Evolutionary conservation across 1,140 invertebrate species (phyloP).

Genomic region (Arion vulgaris): DNA sequence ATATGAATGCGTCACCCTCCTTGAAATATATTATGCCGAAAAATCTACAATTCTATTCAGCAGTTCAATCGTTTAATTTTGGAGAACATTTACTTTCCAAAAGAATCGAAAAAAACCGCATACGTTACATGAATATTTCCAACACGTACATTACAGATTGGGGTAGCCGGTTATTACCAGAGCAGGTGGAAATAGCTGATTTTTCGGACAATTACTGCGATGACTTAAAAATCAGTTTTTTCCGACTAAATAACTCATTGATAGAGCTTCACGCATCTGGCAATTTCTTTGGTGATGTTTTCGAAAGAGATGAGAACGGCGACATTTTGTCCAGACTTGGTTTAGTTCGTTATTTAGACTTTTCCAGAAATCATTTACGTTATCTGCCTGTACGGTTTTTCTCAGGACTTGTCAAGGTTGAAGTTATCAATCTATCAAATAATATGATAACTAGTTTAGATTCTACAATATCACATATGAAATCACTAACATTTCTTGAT

Average conservation of each 20-base stretch:
- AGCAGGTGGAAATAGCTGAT: neutral
- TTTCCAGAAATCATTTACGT: conserved; percentile 3
- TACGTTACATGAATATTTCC: neutral
- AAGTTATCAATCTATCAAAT: neutral
- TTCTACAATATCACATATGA: neutral
- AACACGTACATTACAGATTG: neutral
- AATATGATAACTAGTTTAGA: neutral
- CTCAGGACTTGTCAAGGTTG: neutral
- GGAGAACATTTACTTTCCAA: neutral
- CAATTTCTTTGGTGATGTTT: neutral
- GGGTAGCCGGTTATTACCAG: neutral
- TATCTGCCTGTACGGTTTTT: neutral
- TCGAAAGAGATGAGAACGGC: neutral
- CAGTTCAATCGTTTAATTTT: neutral
- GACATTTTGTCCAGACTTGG: neutral
- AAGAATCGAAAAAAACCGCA: neutral
- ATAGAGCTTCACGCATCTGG: neutral
- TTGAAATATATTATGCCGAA: too few relatives aligned
- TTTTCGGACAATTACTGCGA: neutral
- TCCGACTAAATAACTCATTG: neutral
- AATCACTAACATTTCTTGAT: neutral
- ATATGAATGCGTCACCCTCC: too few relatives aligned
- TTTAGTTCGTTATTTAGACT: neutral
- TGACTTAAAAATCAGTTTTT: neutral
- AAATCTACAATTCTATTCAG: neutral